Conservation (phyloP, 2,888 invertebrate genomes). For the Cremastobaeus sp. region DNA sequence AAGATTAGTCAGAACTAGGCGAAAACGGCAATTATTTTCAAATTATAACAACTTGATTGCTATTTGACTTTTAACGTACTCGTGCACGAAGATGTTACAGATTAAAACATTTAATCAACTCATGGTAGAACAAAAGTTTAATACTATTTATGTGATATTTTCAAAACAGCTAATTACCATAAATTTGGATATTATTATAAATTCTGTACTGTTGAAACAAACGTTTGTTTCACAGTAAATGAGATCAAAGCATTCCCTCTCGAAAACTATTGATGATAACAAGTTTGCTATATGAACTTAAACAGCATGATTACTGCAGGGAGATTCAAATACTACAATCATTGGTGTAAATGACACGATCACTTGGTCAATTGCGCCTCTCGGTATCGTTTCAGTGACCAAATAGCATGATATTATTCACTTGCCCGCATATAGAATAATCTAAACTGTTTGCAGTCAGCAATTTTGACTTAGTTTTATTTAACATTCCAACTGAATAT, state of each 20-base stretch:
- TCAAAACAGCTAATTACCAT: slow-evolving; percentile 3
- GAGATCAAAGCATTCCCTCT: slow-evolving; percentile 1
- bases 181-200: too few species aligned
- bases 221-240: not conserved
- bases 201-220: too few species aligned
- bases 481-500: not conserved
- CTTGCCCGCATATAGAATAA: slow-evolving; percentile 68
- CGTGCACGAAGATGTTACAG: too few species aligned
- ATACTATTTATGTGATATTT: too few species aligned
- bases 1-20: slow-evolving; percentile 14
- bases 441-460: slow-evolving; percentile 58
- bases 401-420: slow-evolving; percentile 70
- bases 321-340: slow-evolving; percentile 57
- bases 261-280: slow-evolving; percentile 27
- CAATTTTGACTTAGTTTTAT: slow-evolving; percentile 5
- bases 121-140: too few species aligned
- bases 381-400: slow-evolving; percentile 55
- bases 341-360: slow-evolving; percentile 62
- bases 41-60: too few species aligned
- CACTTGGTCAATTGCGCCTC: slow-evolving; percentile 63
- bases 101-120: too few species aligned
- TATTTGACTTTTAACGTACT: too few species aligned
- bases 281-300: slow-evolving; percentile 30
- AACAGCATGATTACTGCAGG: slow-evolving; percentile 42
- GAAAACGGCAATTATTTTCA: too few species aligned